A percentile compares a stretch with the other conserved stretches of the same genome.
phyloP scores from a whole-genome alignment of 2,888 invertebrate genomes.

The Tineola bisselliella region DNA sequence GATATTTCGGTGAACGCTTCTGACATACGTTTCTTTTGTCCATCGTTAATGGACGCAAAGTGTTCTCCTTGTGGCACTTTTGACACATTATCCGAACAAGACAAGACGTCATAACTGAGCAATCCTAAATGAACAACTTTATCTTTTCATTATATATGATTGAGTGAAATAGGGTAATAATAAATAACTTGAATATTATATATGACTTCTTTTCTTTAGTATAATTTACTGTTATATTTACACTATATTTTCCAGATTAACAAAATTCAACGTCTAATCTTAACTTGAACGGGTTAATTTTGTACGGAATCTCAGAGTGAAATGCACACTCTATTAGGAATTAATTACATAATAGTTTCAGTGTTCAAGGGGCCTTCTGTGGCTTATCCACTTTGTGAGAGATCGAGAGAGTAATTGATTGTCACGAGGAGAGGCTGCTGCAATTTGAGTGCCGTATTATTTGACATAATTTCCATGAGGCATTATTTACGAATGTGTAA shows the following conservation, averaged over 20 bases:
- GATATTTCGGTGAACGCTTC: conserved; percentile 13
- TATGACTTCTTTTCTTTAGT: too few species aligned
- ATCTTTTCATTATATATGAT: neutral
- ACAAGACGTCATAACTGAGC: too few species aligned
- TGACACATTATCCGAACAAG: neutral
- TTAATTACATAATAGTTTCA: neutral
- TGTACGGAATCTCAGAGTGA: neutral
- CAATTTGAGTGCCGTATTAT: neutral
- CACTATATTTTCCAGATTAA: too few species aligned
- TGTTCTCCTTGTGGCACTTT: neutral
- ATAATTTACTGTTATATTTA: too few species aligned
- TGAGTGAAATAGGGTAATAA: too few species aligned
- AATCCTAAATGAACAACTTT: neutral
- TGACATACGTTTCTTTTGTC: neutral
- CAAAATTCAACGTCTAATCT: too few species aligned
- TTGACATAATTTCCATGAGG: neutral
- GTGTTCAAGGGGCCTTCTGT: neutral
- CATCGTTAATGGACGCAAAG: neutral
- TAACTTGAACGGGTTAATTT: too few species aligned
- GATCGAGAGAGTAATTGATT: neutral
- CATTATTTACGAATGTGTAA: neutral
- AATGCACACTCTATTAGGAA: neutral
- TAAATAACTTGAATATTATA: too few species aligned
- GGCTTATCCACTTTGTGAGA: neutral
- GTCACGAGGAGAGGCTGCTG: neutral